A percentile compares a stretch with the other conserved stretches of the same genome.
phyloP scores from a whole-genome alignment of 2,113 vertebrate genomes.

The Brienomyrus brachyistius region DNA sequence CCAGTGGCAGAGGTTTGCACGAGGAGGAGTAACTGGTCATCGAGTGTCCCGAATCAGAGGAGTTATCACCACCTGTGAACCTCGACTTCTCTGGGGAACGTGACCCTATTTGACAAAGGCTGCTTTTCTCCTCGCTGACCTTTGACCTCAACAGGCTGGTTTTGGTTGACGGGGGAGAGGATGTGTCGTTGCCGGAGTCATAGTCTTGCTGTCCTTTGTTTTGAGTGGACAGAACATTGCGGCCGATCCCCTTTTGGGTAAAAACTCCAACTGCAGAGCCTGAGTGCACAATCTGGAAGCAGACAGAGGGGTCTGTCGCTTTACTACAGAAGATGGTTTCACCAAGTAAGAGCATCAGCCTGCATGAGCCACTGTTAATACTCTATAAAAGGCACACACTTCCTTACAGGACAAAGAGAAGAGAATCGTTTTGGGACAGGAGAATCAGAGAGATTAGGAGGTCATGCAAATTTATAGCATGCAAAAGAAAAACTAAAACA shows the following conservation, averaged over 20 bases:
- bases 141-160: conserved; percentile 68
- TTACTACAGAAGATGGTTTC: conserved; percentile 29
- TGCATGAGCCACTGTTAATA: conserved; percentile 72
- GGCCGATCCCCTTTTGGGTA: conserved; percentile 65
- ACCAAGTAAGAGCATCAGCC: conserved; percentile 54
- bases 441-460: conserved; percentile 54
- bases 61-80: conserved; percentile 69
- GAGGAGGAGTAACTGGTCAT: conserved; percentile 86
- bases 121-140: conserved; percentile 60
- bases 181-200: conserved; percentile 94
- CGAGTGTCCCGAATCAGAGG: conserved; percentile 93
- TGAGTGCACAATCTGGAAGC: conserved; percentile 82
- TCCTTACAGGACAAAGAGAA: conserved; percentile 56
- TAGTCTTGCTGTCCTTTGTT: conserved; percentile 76
- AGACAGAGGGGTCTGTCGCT: conserved; percentile 62
- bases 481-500: conserved; percentile 56
- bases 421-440: conserved; percentile 48
- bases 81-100: conserved; percentile 64
- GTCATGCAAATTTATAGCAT: conserved; percentile 73
- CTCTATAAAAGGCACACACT: conserved; percentile 52
- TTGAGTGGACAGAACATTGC: conserved; percentile 54
- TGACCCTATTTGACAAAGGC: conserved; percentile 30
- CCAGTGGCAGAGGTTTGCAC: conserved; percentile 65
- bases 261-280: conserved; percentile 67
- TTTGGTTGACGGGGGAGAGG: conserved; percentile 85